Base-by-base conservation (phyloP, 2,113 vertebrate species). In the Turdus rufiventris region DNA sequence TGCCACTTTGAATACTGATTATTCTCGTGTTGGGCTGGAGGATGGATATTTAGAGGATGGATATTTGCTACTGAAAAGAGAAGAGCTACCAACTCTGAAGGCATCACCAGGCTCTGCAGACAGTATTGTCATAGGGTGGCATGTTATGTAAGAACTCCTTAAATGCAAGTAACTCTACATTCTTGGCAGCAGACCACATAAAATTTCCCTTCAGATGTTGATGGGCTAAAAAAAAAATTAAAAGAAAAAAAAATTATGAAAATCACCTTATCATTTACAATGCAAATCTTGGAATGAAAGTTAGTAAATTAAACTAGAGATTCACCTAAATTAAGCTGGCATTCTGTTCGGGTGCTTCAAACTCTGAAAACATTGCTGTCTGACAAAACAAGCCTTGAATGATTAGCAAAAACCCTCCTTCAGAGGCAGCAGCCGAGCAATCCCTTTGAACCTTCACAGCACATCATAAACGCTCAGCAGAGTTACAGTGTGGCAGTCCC, bases 371-470 rank as follows among this genome's bases (percentile, higher is more conserved):
- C 91, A 67, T 40, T 63, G 77, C 93, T 91, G 95, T 91, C 94
- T 96, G 92, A 95, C 95, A 96, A 93, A 96, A 95, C 88, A 87
- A 96, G 89, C 80, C 83, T 81, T 75, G 91, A 92, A 93, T 94
- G 94, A 94, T 96, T 96, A 96, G 83, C 94, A 90, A 95, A 91
- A 92, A 26, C 51, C 85, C 84, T 96, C 86, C 93, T 95, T 96
- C 92, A 93, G 91, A 94, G 86, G 91, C 90, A 88, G 88, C 73
- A 96, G 96, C 84, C 5, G 18, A 89, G 68, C 90, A 88, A 85
- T 95, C 86, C 92, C 95, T 97, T 97, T 97, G 96, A 96, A 97
- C 95, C 79, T 95, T 94, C 92, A 68, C 83, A 91, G 90, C 85
- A 80, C 94, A 96, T 95, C 92, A 94, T 86, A 95, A 97, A 96